Percentiles rank a stretch among this genome's conserved stretches.
phyloP scores from a whole-genome alignment of 2,113 vertebrate genomes.

The Bufo gargarizans region DNA sequence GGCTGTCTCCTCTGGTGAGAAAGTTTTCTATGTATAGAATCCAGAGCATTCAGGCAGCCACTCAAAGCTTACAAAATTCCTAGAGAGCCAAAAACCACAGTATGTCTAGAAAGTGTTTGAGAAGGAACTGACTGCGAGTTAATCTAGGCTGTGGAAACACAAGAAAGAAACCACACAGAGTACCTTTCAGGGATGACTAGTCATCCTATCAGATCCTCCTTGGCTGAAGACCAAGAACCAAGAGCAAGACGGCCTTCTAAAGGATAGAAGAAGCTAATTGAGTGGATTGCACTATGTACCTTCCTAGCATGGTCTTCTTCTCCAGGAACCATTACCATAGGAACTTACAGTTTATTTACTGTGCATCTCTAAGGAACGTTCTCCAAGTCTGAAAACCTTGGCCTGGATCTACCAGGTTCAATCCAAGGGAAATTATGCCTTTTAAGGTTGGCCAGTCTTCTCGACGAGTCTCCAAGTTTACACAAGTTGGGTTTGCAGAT shows the following conservation, averaged over 20 bases:
- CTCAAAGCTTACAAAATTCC: constrained; percentile 23
- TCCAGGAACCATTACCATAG: not conserved
- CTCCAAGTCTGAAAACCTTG: constrained; percentile 8
- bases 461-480: constrained; percentile 18
- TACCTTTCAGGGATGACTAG: constrained; percentile 8
- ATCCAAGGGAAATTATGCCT: not conserved
- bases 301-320: not conserved
- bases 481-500: not conserved
- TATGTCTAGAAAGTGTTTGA: constrained; percentile 33
- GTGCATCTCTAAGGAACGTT: not conserved
- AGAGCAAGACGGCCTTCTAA: not conserved
- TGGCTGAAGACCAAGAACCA: not conserved
- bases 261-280: not conserved
- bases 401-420: not conserved
- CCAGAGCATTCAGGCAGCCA: not conserved
- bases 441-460: constrained; percentile 1
- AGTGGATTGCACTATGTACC: not conserved
- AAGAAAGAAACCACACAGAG: constrained; percentile 10
- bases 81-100: constrained; percentile 49
- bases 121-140: constrained; percentile 4
- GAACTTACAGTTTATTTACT: not conserved
- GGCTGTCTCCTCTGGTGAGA: constrained; percentile 25
- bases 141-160: constrained; percentile 22
- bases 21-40: constrained; percentile 50
- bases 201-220: constrained; percentile 22